Conservation (phyloP, 1,140 invertebrate species). For the Tribolium madens region DNA sequence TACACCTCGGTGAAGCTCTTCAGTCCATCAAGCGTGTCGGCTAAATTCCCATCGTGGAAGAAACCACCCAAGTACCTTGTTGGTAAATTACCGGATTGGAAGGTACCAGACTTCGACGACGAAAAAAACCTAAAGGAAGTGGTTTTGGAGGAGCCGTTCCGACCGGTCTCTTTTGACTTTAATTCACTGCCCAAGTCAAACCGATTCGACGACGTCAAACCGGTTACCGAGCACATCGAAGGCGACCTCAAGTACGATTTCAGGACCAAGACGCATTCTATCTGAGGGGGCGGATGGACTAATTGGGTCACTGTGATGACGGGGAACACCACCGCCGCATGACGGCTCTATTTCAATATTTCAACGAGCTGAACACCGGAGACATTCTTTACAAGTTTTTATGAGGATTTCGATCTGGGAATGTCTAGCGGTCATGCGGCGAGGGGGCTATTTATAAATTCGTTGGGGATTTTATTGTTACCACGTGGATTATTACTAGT, state of each 20-base stretch:
- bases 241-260: slow-evolving; percentile 63
- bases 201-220: slow-evolving; percentile 56
- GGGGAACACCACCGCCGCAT: too few relatives aligned
- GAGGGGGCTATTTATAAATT: background rate
- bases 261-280: slow-evolving; percentile 60
- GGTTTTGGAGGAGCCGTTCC: slow-evolving; percentile 16
- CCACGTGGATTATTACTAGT: too few relatives aligned
- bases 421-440: background rate
- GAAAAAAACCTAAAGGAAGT: slow-evolving; percentile 26
- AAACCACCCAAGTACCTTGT: slow-evolving; percentile 6
- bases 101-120: background rate
- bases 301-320: slow-evolving; percentile 9
- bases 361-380: background rate
- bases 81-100: slow-evolving; percentile 20
- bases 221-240: slow-evolving; percentile 60
- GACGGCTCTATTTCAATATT: background rate
- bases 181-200: background rate
- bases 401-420: background rate
- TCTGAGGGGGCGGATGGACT: slow-evolving; percentile 13
- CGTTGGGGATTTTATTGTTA: background rate
- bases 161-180: slow-evolving; percentile 1
- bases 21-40: background rate
- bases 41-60: slow-evolving; percentile 6
- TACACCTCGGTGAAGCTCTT: background rate
- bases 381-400: background rate